Conservation (phyloP, 2,797 vertebrate species). For the Lemur catta region DNA sequence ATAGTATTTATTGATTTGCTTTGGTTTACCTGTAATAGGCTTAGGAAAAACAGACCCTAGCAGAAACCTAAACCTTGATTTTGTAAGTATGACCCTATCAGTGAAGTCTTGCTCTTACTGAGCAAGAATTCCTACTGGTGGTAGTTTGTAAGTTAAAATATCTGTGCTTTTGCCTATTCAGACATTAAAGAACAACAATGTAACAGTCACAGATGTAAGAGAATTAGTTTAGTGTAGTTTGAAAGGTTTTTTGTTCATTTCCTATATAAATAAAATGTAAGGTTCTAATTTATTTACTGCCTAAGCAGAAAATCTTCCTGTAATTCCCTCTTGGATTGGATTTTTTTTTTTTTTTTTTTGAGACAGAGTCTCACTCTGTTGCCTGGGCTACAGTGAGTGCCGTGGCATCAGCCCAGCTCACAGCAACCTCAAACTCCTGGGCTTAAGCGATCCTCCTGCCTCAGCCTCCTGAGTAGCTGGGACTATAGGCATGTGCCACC, state of each 20-base stretch:
- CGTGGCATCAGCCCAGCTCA: too few species aligned
- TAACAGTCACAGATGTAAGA: background rate
- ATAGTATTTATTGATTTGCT: background rate
- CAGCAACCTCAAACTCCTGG: too few species aligned
- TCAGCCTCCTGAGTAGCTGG: too few species aligned
- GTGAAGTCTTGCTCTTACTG: background rate
- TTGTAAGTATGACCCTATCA: background rate
- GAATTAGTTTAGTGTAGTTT: background rate
- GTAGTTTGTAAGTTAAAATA: background rate
- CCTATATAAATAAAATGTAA: background rate
- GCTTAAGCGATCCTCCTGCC: too few species aligned
- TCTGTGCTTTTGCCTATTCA: background rate
- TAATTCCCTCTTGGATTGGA: background rate
- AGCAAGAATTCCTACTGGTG: background rate
- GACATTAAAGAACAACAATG: background rate
- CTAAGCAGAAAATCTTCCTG: background rate
- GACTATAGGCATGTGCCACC: too few species aligned
- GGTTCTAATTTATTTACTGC: background rate
- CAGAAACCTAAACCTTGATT: background rate
- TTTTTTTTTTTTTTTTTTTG: too few species aligned
- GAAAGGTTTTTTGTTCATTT: background rate
- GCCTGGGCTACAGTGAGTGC: too few species aligned
- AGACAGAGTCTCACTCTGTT: too few species aligned
- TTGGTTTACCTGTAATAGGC: background rate
- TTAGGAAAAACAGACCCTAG: background rate